Base-by-base conservation (phyloP, 2,888 invertebrate genomes). In the Alsophila aescularia region DNA sequence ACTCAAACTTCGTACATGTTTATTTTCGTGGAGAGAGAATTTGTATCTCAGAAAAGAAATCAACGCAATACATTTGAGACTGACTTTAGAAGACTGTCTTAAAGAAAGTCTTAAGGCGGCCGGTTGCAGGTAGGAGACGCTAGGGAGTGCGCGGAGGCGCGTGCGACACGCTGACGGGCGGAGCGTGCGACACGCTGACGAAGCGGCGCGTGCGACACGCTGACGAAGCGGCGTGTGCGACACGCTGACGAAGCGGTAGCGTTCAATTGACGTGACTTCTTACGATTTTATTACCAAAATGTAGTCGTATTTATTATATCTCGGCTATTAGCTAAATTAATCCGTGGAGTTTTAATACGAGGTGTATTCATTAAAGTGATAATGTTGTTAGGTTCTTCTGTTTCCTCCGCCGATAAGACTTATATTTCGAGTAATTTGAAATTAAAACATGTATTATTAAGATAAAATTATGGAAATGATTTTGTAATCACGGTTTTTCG, bases 1-100 rank as follows among this genome's bases (percentile, higher is more conserved):
- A 24, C 24, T 24, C 58, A 60, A 42, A 57, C 57, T 62, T 37
- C 45, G 40, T 49, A 51, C 44, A 56, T 58, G 55, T 80, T 79
- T 73, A 65, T 49, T 70, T 79, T 73, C 73, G 72, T 70, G 72
- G 70, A 75, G 69, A 73, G 72, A 74, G 71, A 78, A 72, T 70
- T 74, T 73, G 76, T 78, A 77, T 79, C 73, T 81, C 82, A 80
- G 75, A 77, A 82, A 83, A 76, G 75, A 75, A 85, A 85, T 84
- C 87, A 88, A 88, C 87, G 89, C 90, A 90, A 90, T 89, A 90
- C 81, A 86, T 90, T 89, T 88, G 79, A 90, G 90, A 89, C 90
- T 90, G 90, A 90, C 89, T 89, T 89, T 72, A 88, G 86, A 90
- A 90, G 90, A 90, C 90, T 90, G 90, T 90, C 90, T 89, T 85